Percentiles rank a stretch among this genome's conserved stretches.
phyloP scores from a whole-genome alignment of 35 echinoderm and acorn worm species.

The Lytechinus pictus region DNA sequence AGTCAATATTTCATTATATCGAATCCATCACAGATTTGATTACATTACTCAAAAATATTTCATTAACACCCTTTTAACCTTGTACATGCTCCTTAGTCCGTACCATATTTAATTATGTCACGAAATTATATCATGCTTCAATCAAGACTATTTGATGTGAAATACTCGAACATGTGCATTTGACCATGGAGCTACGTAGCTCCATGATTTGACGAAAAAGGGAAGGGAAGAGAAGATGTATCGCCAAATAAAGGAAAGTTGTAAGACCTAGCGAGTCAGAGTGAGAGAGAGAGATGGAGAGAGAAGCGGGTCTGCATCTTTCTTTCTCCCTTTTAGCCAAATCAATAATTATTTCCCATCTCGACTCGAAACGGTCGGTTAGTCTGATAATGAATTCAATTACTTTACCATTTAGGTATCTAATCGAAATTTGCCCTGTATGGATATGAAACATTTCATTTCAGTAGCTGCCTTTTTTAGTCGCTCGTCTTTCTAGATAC shows the following conservation, averaged over 20 bases:
- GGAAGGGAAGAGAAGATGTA: not conserved
- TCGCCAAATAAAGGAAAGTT: not conserved
- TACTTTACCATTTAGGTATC: conserved; percentile 5
- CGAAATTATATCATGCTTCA: not conserved
- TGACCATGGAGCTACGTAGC: too few relatives aligned
- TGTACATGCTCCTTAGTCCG: not conserved
- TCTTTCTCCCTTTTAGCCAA: not conserved
- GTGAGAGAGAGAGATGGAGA: not conserved
- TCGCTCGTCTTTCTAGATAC: not conserved
- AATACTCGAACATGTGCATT: not conserved
- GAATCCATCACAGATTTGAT: too few relatives aligned
- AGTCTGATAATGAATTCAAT: conserved; percentile 14
- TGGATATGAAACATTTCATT: not conserved
- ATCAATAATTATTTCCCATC: conserved; percentile 6
- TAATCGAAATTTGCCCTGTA: conserved; percentile 4
- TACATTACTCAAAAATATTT: too few relatives aligned
- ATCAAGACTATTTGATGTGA: not conserved
- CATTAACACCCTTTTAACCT: not conserved
- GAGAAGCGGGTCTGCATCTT: not conserved
- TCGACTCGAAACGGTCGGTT: not conserved
- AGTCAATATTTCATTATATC: too few relatives aligned
- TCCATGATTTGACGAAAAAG: not conserved
- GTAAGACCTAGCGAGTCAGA: not conserved
- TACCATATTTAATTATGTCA: not conserved
- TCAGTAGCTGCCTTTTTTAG: not conserved